Conservation (phyloP, 2,888 invertebrate species). For the Cantharis flavilabris region DNA sequence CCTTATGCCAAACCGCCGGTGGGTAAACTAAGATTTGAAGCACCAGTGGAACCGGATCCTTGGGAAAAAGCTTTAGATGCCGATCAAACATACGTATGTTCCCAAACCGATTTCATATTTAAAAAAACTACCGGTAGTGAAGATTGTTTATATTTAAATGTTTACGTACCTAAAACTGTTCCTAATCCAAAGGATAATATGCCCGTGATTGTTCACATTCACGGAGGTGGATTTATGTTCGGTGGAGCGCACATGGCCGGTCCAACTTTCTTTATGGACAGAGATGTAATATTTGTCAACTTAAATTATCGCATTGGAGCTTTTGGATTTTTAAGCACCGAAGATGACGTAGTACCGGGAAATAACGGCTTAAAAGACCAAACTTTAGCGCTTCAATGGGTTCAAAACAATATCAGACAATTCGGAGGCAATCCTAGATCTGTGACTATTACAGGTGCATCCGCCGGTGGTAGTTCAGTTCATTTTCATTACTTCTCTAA, state of each 20-base stretch:
- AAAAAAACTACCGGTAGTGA: neutral
- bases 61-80: neutral
- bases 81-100: neutral
- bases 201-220: neutral
- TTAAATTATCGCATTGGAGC: slow-evolving; percentile 70
- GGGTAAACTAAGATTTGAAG: slow-evolving; percentile 5
- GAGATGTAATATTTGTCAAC: slow-evolving; percentile 68
- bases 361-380: slow-evolving; percentile 78
- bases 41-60: neutral
- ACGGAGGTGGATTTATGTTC: slow-evolving; percentile 59
- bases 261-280: slow-evolving; percentile 64
- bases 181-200: neutral
- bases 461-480: slow-evolving; percentile 72
- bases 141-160: slow-evolving; percentile 19
- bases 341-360: slow-evolving; percentile 68
- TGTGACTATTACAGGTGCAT: slow-evolving; percentile 67
- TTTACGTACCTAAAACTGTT: slow-evolving; percentile 3
- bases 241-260: slow-evolving; percentile 61
- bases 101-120: neutral
- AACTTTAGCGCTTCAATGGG: slow-evolving; percentile 67
- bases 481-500: slow-evolving; percentile 71
- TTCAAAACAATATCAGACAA: slow-evolving; percentile 49
- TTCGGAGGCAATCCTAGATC: slow-evolving; percentile 71
- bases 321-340: slow-evolving; percentile 75
- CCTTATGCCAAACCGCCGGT: slow-evolving; percentile 17